Percentiles rank a stretch among this genome's conserved stretches.
Evolutionary conservation across 2,888 invertebrate genomes (phyloP).

Genomic region (Lasioglossum lativentre): DNA sequence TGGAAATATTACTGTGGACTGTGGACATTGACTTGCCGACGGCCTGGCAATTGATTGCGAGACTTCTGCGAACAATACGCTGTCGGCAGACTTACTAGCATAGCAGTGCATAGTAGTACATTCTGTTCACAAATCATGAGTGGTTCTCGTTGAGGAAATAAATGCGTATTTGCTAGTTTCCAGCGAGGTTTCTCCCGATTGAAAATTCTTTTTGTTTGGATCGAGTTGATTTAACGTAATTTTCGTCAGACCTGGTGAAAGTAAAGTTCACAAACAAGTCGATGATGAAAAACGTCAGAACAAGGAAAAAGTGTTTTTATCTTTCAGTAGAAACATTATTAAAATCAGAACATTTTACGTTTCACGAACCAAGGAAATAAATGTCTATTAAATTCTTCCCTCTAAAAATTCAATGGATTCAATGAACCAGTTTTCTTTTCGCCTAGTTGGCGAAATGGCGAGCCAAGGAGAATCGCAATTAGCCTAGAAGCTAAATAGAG

Average conservation of each 20-base stretch:
- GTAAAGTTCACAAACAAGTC: background rate
- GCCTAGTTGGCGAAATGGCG: background rate
- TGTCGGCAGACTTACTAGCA: background rate
- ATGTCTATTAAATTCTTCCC: background rate
- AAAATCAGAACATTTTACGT: background rate
- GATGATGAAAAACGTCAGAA: too few species aligned
- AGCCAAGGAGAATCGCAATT: constrained; percentile 1
- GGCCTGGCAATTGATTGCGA: background rate
- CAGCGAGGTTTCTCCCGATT: background rate
- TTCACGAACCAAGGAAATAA: background rate
- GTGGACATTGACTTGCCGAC: background rate
- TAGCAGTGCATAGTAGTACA: background rate
- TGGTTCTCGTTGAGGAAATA: background rate
- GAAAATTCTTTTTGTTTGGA: background rate
- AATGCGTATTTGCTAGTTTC: background rate
- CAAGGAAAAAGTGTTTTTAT: background rate
- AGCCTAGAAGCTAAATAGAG: constrained; percentile 51
- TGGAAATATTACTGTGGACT: constrained; percentile 1
- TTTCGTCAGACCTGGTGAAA: background rate
- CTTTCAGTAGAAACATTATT: background rate
- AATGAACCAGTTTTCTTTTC: background rate
- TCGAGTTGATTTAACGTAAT: too few species aligned
- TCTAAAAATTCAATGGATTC: background rate
- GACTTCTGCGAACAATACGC: background rate
- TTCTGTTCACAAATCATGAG: background rate